Evolutionary conservation across 2,113 vertebrate genomes (phyloP).

Genomic region (Phrynosoma platyrhinos): DNA sequence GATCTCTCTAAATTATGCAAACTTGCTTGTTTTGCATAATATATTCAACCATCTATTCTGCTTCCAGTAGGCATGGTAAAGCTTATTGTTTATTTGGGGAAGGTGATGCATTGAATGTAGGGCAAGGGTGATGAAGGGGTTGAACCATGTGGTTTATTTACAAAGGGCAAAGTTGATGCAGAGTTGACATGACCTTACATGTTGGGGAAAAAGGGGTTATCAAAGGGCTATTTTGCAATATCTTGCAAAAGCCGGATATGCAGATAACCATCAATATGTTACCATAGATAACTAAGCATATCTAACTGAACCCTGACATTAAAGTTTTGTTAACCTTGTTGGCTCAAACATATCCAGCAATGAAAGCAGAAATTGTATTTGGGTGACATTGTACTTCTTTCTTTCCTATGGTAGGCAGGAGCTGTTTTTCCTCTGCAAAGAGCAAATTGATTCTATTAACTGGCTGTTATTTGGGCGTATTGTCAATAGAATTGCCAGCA

Average conservation of each 20-base stretch:
- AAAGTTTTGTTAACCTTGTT: neutral
- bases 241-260: neutral
- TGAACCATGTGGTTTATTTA: neutral
- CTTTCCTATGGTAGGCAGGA: neutral
- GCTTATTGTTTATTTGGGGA: neutral
- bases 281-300: neutral
- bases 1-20: neutral
- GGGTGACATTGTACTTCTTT: neutral
- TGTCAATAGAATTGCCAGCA: neutral
- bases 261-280: neutral
- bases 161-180: neutral
- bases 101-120: neutral
- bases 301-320: neutral
- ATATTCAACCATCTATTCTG: neutral
- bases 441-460: neutral
- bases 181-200: neutral
- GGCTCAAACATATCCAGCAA: neutral
- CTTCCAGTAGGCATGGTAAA: neutral
- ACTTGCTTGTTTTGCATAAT: neutral
- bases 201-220: neutral
- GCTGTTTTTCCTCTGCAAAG: neutral
- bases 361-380: neutral
- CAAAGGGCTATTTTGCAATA: neutral
- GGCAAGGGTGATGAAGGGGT: neutral
- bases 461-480: neutral